Percentiles rank a stretch among this genome's conserved stretches.
phyloP scores from a whole-genome alignment of 2,113 vertebrate genomes.

The Tragulus kanchil region DNA sequence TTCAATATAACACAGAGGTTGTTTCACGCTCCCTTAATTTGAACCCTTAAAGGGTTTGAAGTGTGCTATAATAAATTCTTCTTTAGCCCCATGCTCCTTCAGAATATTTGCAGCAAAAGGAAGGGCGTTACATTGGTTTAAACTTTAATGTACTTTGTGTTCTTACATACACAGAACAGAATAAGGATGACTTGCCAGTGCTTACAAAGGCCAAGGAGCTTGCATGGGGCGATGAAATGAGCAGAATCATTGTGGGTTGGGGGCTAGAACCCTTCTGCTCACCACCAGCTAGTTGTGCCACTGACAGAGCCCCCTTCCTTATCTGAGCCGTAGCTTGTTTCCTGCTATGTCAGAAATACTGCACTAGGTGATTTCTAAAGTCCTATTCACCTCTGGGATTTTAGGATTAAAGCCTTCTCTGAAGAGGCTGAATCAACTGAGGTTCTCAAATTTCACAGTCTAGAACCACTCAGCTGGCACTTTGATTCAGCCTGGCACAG shows the following conservation, averaged over 20 bases:
- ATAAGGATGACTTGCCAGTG: rapidly evolving
- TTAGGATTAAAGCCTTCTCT: not conserved
- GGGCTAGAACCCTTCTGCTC: not conserved
- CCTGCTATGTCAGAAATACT: not conserved
- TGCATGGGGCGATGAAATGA: not conserved
- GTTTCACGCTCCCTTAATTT: conserved; percentile 61
- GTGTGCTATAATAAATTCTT: conserved; percentile 15
- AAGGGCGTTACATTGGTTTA: not conserved
- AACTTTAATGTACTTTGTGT: not conserved
- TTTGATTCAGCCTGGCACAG: not conserved
- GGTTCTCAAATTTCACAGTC: not conserved
- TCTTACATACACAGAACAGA: not conserved
- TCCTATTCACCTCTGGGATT: not conserved
- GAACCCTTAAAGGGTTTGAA: conserved; percentile 3
- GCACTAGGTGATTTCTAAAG: not conserved
- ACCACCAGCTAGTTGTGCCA: not conserved
- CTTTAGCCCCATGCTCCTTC: not conserved
- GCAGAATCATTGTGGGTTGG: not conserved
- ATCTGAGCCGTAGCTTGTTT: not conserved
- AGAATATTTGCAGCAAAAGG: conserved; percentile 11
- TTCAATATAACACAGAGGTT: conserved; percentile 63
- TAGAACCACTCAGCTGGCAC: not conserved
- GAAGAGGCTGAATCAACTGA: not conserved
- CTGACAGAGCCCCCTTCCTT: not conserved
- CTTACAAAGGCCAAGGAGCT: not conserved